Conservation (phyloP, 1,140 invertebrate genomes). For the Pachyrhynchus sulphureomaculatus region DNA sequence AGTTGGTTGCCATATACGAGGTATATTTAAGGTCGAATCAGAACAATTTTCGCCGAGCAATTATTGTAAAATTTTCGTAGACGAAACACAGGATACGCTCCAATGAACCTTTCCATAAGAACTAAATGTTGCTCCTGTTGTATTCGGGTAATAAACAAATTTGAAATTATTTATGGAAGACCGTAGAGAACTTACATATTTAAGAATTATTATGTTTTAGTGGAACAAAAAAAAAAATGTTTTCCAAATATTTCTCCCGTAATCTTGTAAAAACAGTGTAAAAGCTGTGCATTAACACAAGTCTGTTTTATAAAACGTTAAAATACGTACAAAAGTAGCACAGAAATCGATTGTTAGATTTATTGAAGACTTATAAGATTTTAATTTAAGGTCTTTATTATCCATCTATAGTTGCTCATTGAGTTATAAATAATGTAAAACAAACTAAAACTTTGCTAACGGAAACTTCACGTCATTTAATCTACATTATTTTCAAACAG, state of each 20-base stretch:
- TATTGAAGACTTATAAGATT: conserved; percentile 27
- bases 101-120: too few species aligned
- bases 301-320: conserved; percentile 4
- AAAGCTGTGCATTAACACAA: neutral
- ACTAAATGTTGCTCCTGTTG: too few species aligned
- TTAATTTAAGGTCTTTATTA: conserved; percentile 32
- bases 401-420: conserved; percentile 19
- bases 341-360: conserved; percentile 29
- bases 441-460: conserved; percentile 25
- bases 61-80: too few species aligned
- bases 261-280: conserved; percentile 5
- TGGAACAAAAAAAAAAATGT: too few species aligned
- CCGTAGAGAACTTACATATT: too few species aligned
- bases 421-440: conserved; percentile 32
- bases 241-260: conserved; percentile 16
- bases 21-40: too few species aligned
- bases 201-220: too few species aligned
- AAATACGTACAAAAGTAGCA: neutral
- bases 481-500: conserved; percentile 35
- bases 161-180: too few species aligned
- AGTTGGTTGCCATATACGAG: too few species aligned
- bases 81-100: too few species aligned
- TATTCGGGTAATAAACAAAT: too few species aligned
- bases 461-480: conserved; percentile 34
- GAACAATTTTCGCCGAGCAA: too few species aligned